These are phyloP conservation scores for Sebastes glaucus DNA, from an alignment of 2,797 vertebrate species.

Conservation along the genomic window DNA sequence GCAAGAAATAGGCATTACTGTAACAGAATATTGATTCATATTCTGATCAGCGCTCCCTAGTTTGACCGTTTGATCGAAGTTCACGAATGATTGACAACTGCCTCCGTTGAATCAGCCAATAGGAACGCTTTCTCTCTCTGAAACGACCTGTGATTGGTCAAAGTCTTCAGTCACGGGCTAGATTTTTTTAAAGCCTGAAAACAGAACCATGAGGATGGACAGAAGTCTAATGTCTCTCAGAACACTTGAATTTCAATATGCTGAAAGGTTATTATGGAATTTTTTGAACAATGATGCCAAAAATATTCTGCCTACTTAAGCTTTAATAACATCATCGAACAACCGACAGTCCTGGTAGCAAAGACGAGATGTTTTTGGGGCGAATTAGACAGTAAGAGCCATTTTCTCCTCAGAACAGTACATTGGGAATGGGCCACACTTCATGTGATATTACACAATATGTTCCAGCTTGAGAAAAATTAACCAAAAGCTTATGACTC, in stretches of 20 bases:
- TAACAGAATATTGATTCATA: background rate
- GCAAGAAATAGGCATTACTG: background rate
- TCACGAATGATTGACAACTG: background rate
- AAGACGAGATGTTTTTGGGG: background rate
- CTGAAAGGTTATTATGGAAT: background rate
- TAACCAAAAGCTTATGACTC: too few species aligned
- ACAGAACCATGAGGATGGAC: too few species aligned
- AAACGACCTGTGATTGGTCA: background rate
- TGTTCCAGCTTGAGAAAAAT: background rate
- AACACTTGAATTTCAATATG: background rate
- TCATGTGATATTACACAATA: background rate
- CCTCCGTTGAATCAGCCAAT: background rate
- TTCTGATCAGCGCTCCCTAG: background rate
- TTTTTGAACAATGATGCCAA: background rate
- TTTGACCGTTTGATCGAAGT: background rate
- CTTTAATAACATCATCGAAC: background rate
- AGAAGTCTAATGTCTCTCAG: background rate
- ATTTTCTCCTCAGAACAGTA: background rate
- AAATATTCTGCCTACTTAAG: background rate
- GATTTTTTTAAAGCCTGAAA: background rate
- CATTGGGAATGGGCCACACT: background rate
- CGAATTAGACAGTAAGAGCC: background rate
- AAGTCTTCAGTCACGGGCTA: background rate
- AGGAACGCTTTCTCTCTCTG: background rate
- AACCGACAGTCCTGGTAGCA: background rate